Evolutionary conservation across 2,113 vertebrate species (phyloP), one percentile per base, ranked within the genome.

Genomic region (Rhipidura dahli): DNA sequence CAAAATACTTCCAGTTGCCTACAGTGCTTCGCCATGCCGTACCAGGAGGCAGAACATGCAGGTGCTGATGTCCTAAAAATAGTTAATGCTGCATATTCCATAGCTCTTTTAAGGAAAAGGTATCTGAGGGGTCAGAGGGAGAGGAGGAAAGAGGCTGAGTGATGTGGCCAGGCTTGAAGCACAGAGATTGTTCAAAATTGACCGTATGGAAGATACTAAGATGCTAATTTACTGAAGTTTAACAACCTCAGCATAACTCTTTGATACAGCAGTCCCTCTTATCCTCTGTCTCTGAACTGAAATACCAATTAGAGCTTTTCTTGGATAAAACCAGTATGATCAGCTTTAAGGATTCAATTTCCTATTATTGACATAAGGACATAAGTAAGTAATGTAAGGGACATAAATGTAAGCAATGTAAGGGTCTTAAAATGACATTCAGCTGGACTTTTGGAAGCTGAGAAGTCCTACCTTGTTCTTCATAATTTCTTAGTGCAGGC

Each of bases 141-240:
- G 31, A 77, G 45, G 7, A 40, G 63, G 22, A 63, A 39, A 76
- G 42, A 21, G 26, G 22, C n/a, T 57, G 37, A 73, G 10, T 21
- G 42, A 31, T 49, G 42, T 49, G 18, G 12, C 57, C 50, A 56
- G 31, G 20, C n/a, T 86, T 28, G 24, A 93, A 71, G 3, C 49
- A 54, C 12, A 81, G 31, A 72, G 9, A 19, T 54, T 78, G 14
- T 63, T 96, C 42, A 59, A 66, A 93, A 82, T 0, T 22, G 15
- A 80, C 83, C 54, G 7, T 59, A 80, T 28, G 30, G 54, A 89
- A 61, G 20, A 87, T 90, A 47, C 17, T 44, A 57, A 76, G 57
- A 86, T 94, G 81, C 33, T 72, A 50, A 69, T 78, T 96, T 75
- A 89, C 70, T 82, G 45, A 54, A 92, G 45, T 94, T 72, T 82